Conservation (phyloP, 1,140 invertebrate genomes). For the Mercenaria mercenaria region DNA sequence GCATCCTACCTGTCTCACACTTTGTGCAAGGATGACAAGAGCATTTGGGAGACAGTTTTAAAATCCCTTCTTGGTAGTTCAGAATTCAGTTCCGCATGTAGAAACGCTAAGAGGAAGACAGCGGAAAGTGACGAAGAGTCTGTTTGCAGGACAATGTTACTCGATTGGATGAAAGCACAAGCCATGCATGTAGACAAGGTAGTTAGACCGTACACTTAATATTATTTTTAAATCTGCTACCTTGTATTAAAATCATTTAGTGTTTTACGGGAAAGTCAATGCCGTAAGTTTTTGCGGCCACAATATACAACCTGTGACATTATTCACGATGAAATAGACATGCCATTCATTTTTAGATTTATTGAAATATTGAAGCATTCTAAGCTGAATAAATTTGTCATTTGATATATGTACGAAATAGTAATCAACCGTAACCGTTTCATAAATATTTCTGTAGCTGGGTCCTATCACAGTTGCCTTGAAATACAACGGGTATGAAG, state of each 20-base stretch:
- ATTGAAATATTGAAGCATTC: too few relatives aligned
- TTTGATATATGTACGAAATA: too few relatives aligned
- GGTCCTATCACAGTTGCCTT: neutral
- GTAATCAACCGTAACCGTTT: too few relatives aligned
- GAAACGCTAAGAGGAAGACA: neutral
- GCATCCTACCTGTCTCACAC: neutral
- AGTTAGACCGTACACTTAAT: neutral
- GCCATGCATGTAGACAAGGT: constrained; percentile 7
- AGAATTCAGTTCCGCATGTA: neutral
- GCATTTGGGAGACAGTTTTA: neutral
- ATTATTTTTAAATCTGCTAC: neutral
- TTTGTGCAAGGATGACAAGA: neutral
- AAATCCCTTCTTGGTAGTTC: neutral
- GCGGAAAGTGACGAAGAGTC: neutral
- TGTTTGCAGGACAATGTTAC: neutral
- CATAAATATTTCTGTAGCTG: too few relatives aligned
- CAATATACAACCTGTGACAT: too few relatives aligned
- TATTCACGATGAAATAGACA: too few relatives aligned
- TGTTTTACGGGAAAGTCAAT: too few relatives aligned
- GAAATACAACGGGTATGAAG: neutral
- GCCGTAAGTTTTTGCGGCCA: too few relatives aligned
- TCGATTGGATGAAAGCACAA: constrained; percentile 23
- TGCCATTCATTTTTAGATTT: too few relatives aligned
- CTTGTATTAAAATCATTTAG: neutral
- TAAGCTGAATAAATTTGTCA: too few relatives aligned